Percentiles rank a stretch among this genome's conserved stretches.
Conservation (phyloP, 2,888 invertebrate genomes). For the Lamellibrachia columna region DNA sequence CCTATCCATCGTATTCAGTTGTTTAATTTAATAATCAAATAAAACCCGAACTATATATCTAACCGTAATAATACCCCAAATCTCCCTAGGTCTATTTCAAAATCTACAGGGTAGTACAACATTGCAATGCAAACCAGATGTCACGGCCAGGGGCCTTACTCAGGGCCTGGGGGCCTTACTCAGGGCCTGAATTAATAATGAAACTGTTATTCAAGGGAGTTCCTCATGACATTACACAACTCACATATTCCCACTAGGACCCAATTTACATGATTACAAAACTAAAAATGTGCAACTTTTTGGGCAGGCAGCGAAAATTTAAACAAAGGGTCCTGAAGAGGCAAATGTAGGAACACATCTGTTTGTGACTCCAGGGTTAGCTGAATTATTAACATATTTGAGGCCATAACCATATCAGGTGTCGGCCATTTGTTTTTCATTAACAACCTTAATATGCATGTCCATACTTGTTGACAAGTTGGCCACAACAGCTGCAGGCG, state of each 20-base stretch:
- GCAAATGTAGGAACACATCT: neutral
- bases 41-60: neutral
- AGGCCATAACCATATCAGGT: neutral
- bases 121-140: neutral
- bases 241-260: neutral
- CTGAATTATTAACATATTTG: neutral
- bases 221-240: neutral
- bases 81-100: neutral
- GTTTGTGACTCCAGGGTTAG: neutral
- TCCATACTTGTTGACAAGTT: neutral
- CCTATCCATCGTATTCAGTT: too few species aligned
- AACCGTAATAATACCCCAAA: neutral
- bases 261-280: neutral
- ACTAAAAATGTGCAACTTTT: neutral
- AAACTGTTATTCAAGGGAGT: neutral
- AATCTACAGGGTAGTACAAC: neutral
- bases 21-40: neutral
- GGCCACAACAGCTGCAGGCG: neutral
- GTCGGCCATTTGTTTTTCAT: conserved; percentile 11
- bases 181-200: neutral
- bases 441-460: neutral
- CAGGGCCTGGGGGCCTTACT: neutral
- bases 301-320: neutral
- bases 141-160: neutral
- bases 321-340: neutral